Conservation (phyloP, 2,888 invertebrate genomes). For the Chrysolina oricalcia region DNA sequence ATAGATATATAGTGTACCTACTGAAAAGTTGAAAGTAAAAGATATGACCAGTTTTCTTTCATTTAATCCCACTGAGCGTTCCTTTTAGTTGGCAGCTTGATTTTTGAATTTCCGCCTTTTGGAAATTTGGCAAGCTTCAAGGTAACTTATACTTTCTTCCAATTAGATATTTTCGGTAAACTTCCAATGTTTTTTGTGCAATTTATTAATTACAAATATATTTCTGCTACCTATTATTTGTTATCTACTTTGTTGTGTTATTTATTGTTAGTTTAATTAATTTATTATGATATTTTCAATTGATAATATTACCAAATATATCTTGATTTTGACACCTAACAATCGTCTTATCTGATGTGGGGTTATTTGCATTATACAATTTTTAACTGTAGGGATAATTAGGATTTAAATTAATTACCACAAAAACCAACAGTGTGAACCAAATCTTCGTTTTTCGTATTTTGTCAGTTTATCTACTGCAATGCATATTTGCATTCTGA, state of each 20-base stretch:
- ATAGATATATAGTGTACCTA: too few species aligned
- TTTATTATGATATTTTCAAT: constrained; percentile 1
- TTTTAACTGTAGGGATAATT: background rate
- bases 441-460: background rate
- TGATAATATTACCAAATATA: background rate
- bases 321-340: too few species aligned
- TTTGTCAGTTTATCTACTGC: background rate
- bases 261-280: constrained; percentile 23
- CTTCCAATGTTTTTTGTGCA: constrained; percentile 4
- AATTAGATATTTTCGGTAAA: background rate
- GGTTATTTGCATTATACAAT: too few species aligned
- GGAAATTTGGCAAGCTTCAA: constrained; percentile 10
- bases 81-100: constrained; percentile 11
- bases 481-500: background rate
- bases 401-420: constrained; percentile 10
- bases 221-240: constrained; percentile 15
- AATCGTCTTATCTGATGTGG: too few species aligned
- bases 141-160: constrained; percentile 3
- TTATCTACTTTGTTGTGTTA: constrained; percentile 20
- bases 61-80: background rate
- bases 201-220: background rate
- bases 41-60: background rate
- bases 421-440: background rate
- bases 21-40: too few species aligned
- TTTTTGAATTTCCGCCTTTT: background rate